Conservation (phyloP, 2,113 vertebrate species). For the Periophthalmodon schlosseri region DNA sequence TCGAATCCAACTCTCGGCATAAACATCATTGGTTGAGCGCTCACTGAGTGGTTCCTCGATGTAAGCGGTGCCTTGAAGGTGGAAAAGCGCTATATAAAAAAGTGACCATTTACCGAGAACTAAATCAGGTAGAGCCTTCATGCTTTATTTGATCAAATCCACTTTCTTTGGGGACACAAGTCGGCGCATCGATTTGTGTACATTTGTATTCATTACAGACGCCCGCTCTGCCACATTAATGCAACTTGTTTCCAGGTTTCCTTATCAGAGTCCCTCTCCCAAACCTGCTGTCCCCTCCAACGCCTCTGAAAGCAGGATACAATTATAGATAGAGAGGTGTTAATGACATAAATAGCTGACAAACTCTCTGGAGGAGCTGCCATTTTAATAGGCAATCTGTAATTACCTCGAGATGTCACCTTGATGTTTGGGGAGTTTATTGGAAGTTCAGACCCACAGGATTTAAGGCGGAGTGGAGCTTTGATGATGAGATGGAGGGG, state of each 20-base stretch:
- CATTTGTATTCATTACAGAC: neutral
- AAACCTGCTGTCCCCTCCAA: slow-evolving; percentile 24
- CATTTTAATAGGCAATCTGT: slow-evolving; percentile 5
- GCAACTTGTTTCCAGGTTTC: slow-evolving; percentile 22
- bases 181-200: neutral
- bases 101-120: too few species aligned
- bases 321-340: slow-evolving; percentile 59
- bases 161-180: neutral
- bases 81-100: too few species aligned
- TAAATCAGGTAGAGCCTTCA: neutral
- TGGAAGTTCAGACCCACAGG: slow-evolving; percentile 18
- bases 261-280: slow-evolving; percentile 39
- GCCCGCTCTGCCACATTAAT: slow-evolving; percentile 17
- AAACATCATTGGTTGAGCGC: too few species aligned
- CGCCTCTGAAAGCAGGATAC: slow-evolving; percentile 43
- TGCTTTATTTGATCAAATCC: neutral
- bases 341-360: slow-evolving; percentile 14
- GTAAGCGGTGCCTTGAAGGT: too few species aligned
- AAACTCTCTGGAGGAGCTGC: slow-evolving; percentile 8
- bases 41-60: too few species aligned
- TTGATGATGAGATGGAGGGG: slow-evolving; percentile 15
- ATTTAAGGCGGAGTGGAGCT: slow-evolving; percentile 6
- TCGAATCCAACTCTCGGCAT: too few species aligned
- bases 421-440: slow-evolving; percentile 35
- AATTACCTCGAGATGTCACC: slow-evolving; percentile 29